phyloP scores from a whole-genome alignment of 2,888 invertebrate species.

The Aspidiotus destructor region DNA sequence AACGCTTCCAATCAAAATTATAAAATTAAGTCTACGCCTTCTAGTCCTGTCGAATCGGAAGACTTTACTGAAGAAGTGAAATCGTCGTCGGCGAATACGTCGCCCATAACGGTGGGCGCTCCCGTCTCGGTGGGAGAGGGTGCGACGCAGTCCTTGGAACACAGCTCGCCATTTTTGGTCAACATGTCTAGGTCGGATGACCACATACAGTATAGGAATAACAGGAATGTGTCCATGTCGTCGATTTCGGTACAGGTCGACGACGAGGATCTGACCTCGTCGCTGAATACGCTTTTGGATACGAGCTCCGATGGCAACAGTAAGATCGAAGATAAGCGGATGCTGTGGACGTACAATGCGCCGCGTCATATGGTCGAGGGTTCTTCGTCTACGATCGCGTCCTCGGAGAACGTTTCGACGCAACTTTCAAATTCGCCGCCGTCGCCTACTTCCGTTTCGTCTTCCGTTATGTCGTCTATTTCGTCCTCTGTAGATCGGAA shows the following conservation, averaged over 20 bases:
- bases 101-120: conserved; percentile 21
- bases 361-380: conserved; percentile 43
- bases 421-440: conserved; percentile 49
- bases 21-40: conserved; percentile 29
- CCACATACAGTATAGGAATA: conserved; percentile 56
- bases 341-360: conserved; percentile 87
- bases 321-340: conserved; percentile 71
- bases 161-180: conserved; percentile 42
- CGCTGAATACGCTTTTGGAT: conserved; percentile 79
- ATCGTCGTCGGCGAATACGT: conserved; percentile 34
- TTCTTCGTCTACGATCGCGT: conserved; percentile 16
- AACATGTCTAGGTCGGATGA: conserved; percentile 86
- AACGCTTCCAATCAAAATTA: conserved; percentile 4
- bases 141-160: conserved; percentile 32
- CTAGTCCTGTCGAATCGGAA: conserved; percentile 34
- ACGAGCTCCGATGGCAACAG: conserved; percentile 59
- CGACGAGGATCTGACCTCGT: conserved; percentile 87
- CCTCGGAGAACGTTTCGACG: conserved; percentile 32
- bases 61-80: conserved; percentile 25
- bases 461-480: conserved; percentile 73
- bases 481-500: conserved; percentile 41
- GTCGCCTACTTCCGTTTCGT: conserved; percentile 78
- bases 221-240: conserved; percentile 21
- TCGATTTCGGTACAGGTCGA: conserved; percentile 85
- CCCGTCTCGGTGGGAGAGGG: not conserved